Evolutionary conservation across 2,888 invertebrate genomes (phyloP).

Genomic region (Tribolium freemani): DNA sequence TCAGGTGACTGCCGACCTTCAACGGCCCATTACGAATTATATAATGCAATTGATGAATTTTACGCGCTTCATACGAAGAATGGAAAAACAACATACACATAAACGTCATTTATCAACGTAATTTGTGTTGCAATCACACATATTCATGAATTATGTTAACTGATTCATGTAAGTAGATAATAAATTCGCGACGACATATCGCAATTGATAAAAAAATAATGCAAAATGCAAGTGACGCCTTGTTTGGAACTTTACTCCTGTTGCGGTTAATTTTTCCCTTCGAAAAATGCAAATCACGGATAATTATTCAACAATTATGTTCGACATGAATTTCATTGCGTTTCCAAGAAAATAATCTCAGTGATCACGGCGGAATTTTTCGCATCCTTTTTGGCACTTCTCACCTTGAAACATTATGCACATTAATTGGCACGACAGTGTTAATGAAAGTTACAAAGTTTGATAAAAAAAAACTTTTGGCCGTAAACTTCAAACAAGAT

Average conservation of each 20-base stretch:
- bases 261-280: background rate
- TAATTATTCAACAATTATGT: background rate
- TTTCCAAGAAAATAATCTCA: background rate
- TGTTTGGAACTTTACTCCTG: background rate
- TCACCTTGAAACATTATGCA: background rate
- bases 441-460: background rate
- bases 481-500: background rate
- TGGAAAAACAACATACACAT: background rate
- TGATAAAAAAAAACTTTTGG: too few relatives aligned
- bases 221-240: too few relatives aligned
- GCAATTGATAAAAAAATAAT: background rate
- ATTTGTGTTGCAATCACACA: background rate
- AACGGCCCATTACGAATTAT: constrained; percentile 13
- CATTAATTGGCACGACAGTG: background rate
- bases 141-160: background rate
- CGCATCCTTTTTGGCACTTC: background rate
- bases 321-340: background rate
- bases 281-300: background rate
- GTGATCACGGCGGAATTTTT: background rate
- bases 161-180: background rate
- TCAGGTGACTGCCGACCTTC: constrained; percentile 31
- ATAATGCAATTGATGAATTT: constrained; percentile 13
- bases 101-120: background rate
- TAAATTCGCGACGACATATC: background rate
- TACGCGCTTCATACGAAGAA: constrained; percentile 2